Percentiles rank a stretch among this genome's conserved stretches.
Conservation (phyloP, 2,888 invertebrate genomes). For the Clepsis dumicolana region DNA sequence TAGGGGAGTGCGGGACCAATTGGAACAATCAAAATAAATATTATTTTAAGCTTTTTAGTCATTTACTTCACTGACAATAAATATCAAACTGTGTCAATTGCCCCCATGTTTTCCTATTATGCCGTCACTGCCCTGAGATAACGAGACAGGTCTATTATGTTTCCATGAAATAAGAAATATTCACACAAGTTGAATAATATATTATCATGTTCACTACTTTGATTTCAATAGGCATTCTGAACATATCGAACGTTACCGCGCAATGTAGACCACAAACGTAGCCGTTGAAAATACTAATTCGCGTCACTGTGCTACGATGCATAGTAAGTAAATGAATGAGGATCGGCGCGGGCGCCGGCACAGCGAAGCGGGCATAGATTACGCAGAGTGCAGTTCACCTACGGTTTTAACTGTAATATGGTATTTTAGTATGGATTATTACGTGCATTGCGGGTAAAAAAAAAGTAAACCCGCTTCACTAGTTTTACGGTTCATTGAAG, state of each 20-base stretch:
- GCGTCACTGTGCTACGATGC: slow-evolving; percentile 21
- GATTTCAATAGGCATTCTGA: slow-evolving; percentile 28
- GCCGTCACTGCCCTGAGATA: no score
- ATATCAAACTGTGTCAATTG: no score
- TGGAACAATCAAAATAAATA: background rate
- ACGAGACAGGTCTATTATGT: no score
- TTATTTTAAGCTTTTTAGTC: background rate
- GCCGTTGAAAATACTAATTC: slow-evolving; percentile 38
- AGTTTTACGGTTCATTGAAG: no score
- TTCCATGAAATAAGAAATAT: no score
- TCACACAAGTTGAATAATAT: no score
- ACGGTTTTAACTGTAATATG: slow-evolving; percentile 7
- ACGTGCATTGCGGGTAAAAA: no score
- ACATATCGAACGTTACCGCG: slow-evolving; percentile 17
- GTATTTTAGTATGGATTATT: background rate
- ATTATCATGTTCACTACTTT: background rate
- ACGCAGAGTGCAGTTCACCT: slow-evolving; percentile 19
- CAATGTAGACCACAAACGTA: slow-evolving; percentile 36
- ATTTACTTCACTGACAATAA: no score
- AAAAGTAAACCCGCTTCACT: no score
- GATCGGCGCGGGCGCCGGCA: slow-evolving; percentile 30
- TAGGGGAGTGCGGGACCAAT: no score
- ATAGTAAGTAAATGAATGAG: slow-evolving; percentile 16
- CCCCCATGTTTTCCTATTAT: no score
- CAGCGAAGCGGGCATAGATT: slow-evolving; percentile 29